These are phyloP conservation scores for Imbricaverruca yamaguchii DNA, from an alignment of 2,888 invertebrate species.

Conservation along the genomic window DNA sequence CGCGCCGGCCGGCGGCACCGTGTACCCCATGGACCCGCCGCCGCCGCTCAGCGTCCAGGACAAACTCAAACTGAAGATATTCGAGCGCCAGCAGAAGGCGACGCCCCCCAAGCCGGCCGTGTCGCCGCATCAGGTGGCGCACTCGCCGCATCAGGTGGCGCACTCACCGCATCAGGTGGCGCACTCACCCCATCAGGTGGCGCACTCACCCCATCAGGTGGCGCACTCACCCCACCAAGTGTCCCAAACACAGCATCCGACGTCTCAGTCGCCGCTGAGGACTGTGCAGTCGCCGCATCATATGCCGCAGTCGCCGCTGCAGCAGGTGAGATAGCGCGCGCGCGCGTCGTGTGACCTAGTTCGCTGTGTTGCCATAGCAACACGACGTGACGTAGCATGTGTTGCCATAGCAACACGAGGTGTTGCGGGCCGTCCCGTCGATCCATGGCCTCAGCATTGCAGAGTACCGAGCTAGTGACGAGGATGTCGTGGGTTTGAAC, in stretches of 20 bases:
- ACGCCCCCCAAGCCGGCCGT: not conserved
- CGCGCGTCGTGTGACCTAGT: too few species aligned
- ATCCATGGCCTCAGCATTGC: too few species aligned
- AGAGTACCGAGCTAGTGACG: too few species aligned
- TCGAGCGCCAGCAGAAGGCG: slow-evolving; percentile 2
- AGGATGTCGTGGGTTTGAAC: too few species aligned
- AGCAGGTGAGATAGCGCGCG: not conserved
- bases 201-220: not conserved
- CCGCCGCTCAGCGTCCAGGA: not conserved
- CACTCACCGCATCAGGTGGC: not conserved
- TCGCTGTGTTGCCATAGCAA: too few species aligned
- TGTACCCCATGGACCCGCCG: not conserved
- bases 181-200: not conserved
- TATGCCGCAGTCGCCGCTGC: not conserved
- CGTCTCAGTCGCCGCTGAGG: not conserved
- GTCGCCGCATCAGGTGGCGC: not conserved
- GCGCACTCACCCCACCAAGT: not conserved
- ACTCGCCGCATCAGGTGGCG: not conserved
- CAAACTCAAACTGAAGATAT: slow-evolving; percentile 17
- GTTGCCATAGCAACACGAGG: too few species aligned
- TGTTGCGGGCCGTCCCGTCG: too few species aligned
- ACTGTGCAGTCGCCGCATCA: not conserved
- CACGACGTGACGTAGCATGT: too few species aligned
- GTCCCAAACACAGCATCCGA: not conserved
- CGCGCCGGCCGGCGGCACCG: not conserved